These are phyloP conservation scores for Enteromius paludinosus DNA, from an alignment of 2,797 vertebrate genomes.

Conservation along the genomic window DNA sequence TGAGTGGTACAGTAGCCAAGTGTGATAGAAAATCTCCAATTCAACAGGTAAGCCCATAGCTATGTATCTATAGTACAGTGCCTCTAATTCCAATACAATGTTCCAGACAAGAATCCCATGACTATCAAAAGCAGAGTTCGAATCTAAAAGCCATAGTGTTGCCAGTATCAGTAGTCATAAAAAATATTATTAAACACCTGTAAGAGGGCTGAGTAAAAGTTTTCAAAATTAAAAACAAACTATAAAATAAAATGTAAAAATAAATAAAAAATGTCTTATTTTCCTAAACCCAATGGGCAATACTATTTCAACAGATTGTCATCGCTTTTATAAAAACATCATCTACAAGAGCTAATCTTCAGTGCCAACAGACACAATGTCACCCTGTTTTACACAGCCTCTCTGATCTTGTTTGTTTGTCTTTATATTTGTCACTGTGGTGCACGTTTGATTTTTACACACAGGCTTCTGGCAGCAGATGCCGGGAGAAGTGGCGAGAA, in stretches of 20 bases:
- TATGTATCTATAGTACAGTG: not conserved
- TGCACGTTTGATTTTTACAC: slow-evolving; percentile 69
- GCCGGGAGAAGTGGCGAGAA: slow-evolving; percentile 69
- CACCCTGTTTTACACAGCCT: slow-evolving; percentile 57
- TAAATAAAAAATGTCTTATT: not conserved
- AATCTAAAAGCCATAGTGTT: not conserved
- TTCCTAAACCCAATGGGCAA: not conserved
- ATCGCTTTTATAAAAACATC: not conserved
- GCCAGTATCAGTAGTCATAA: not conserved
- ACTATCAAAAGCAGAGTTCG: not conserved
- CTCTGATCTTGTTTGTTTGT: slow-evolving; percentile 57
- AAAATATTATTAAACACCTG: not conserved
- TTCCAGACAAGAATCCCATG: not conserved
- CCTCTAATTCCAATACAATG: not conserved
- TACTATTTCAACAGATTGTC: not conserved
- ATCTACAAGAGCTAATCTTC: not conserved
- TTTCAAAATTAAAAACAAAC: too few species aligned
- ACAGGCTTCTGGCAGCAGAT: slow-evolving; percentile 77
- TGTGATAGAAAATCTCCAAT: not conserved
- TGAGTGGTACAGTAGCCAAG: not conserved
- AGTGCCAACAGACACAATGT: slow-evolving; percentile 7
- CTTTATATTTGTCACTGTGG: slow-evolving; percentile 61
- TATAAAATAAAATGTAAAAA: not conserved
- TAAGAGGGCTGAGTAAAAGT: not conserved
- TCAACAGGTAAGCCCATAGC: not conserved